Evolutionary conservation across 2,113 vertebrate species (phyloP), one percentile per base, ranked within the genome.

Genomic region (Trichomycterus rosablanca): DNA sequence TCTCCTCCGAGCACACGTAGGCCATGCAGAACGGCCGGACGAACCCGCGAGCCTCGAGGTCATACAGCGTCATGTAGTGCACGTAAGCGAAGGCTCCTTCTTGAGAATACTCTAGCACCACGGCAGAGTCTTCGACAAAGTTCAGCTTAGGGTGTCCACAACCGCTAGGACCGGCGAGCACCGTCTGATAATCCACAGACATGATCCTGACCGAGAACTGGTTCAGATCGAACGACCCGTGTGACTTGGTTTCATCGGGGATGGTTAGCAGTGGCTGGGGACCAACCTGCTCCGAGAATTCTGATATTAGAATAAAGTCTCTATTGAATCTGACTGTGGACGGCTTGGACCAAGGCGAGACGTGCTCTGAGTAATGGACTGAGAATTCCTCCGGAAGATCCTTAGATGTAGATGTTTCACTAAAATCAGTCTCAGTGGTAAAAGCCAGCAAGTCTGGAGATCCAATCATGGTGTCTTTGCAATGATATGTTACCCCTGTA

Each of bases 131-230:
- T 78, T 97, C 93, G 64, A 91, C 92, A 1, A 98, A 97, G 79
- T 91, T 95, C 67, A 97, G 86, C 64, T 90, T 93, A 0, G 91
- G 89, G 53, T 92, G 87, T 0, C 83, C 68, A 0, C 84, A 84
- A 1, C 88, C 81, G 0, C 84, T 77, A 1, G 89, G 84, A 58
- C 88, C 83, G 2, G 94, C 90, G 0, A 93, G 93, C 1, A 90
- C 92, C 3, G 92, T 93, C 80, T 98, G 96, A 69, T 98, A 99
- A 78, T 98, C 96, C 84, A 97, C 95, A 0, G 95, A 97, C 95
- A 99, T 98, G 73, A 99, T 90, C 54, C 96, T 89, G 8, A 99
- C 85, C 0, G 94, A 93, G 74, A 99, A 98, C 68, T 97, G 92
- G 75, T 99, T 97, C 62, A 98, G 89, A 74, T 99, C 94, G 1